These are phyloP conservation scores for Mnemiopsis leidyi DNA, from an alignment of 37 sponge, comb jelly and placozoan genomes.

Conservation along the genomic window DNA sequence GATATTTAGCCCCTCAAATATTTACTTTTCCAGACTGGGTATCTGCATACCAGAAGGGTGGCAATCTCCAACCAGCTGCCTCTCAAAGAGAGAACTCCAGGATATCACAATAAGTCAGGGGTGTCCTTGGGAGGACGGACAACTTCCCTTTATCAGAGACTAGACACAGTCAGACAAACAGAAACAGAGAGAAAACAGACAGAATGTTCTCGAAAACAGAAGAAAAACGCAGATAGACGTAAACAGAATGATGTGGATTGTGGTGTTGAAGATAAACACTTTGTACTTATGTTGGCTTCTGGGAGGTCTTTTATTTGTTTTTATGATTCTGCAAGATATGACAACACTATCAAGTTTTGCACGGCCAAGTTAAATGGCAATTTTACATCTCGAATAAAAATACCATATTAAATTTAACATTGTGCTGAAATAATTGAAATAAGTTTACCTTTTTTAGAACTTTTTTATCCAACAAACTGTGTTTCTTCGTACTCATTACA, in stretches of 20 bases:
- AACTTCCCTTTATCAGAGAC: background rate
- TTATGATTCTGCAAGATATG: background rate
- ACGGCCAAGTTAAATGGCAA: too few species aligned
- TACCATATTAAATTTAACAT: too few species aligned
- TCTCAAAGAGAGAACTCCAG: background rate
- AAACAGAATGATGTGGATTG: too few species aligned
- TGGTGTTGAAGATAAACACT: background rate
- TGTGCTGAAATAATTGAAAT: background rate
- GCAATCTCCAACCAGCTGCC: background rate
- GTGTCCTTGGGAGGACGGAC: background rate
- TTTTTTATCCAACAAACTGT: conserved; percentile 74
- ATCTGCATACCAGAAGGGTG: background rate
- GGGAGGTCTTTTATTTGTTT: background rate
- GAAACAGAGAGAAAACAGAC: background rate
- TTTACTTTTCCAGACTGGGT: too few species aligned
- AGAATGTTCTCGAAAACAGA: background rate
- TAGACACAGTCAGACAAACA: background rate
- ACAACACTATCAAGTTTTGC: too few species aligned
- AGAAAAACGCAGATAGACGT: background rate
- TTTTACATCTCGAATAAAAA: too few species aligned
- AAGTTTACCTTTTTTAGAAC: conserved; percentile 80
- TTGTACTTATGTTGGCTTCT: background rate
- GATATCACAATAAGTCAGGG: background rate
- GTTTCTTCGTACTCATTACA: conserved; percentile 93
- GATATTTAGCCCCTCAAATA: too few species aligned